Percentiles rank a stretch among this genome's conserved stretches.
These are phyloP conservation scores for Deilephila elpenor DNA, from an alignment of 2,888 invertebrate species.

Conservation along the genomic window DNA sequence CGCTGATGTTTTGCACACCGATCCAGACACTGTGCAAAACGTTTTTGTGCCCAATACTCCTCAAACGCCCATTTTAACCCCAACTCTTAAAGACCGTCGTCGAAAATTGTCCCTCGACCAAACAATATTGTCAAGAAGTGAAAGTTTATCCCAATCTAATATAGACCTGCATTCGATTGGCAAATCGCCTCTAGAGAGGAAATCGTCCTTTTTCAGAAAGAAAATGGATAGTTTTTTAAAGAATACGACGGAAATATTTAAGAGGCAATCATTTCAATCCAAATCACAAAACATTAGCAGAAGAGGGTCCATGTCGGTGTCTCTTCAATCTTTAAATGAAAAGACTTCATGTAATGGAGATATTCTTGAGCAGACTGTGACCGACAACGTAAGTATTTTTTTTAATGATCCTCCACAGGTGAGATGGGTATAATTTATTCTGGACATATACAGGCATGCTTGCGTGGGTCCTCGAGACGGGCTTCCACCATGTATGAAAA, in stretches of 20 bases:
- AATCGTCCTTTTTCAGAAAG: constrained; percentile 78
- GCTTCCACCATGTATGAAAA: no score
- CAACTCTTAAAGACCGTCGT: constrained; percentile 50
- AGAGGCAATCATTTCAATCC: constrained; percentile 58
- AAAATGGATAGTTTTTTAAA: constrained; percentile 78
- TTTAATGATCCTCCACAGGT: not conserved
- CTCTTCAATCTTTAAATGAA: constrained; percentile 72
- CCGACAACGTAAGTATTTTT: constrained; percentile 8
- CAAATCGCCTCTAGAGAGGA: constrained; percentile 73
- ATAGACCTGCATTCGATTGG: constrained; percentile 74
- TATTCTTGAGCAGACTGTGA: constrained; percentile 33
- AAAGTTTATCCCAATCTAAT: constrained; percentile 74
- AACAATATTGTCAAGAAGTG: constrained; percentile 64
- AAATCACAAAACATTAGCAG: constrained; percentile 27
- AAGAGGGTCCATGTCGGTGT: constrained; percentile 69
- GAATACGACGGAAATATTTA: constrained; percentile 77
- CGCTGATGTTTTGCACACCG: constrained; percentile 45
- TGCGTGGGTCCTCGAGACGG: no score
- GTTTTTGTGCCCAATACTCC: constrained; percentile 36
- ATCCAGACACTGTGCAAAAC: constrained; percentile 36
- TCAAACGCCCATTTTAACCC: constrained; percentile 39
- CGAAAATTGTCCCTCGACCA: constrained; percentile 76
- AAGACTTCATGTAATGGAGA: constrained; percentile 44
- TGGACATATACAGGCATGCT: no score
- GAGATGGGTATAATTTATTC: no score